Evolutionary conservation across 2,797 vertebrate species (phyloP), one percentile per base, ranked within the genome.

Genomic region (Telmatherina bonti): DNA sequence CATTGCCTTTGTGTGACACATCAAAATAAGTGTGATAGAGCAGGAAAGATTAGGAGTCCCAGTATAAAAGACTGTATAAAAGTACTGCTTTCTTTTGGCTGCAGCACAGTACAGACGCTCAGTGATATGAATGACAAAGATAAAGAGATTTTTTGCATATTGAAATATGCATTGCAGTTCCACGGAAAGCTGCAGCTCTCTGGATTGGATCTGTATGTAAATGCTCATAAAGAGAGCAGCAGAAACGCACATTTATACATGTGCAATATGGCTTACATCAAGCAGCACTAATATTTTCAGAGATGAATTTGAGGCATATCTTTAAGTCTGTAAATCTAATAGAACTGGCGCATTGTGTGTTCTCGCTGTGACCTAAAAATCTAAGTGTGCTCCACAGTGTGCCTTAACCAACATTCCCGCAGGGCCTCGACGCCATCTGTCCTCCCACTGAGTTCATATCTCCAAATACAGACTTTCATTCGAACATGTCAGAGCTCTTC

Each of bases 341-440:
- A 56, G 49, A 64, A 67, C 16, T 22, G 20, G 41, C 38, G 18
- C 62, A 65, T 33, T 70, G 54, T 64, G 62, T 63, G 36, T 60
- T 45, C 74, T 60, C 51, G 70, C 66, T 70, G 76, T 80, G 88
- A 87, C 90, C 88, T 92, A 87, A 82, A 86, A 87, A 72, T 81
- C 53, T 70, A 59, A n/a, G 84, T 63, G 74, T 77, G 79, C 70
- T 62, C 70, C 72, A 74, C 78, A 81, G 57, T 62, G 61, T 79
- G 79, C 80, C 63, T 83, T 85, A 68, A 77, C 70, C 70, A 79
- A 83, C 60, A 77, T 76, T 69, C 87, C 90, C 81, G 7, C 26
- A 71, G 81, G 91, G 89, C 75, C 59, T 79, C 56, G 54, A 73
- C 85, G 85, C 89, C 89, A 90, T 90, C 89, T 90, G 91, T 90